Evolutionary conservation across 2,113 vertebrate species (phyloP).

Genomic region (Porphyrio hochstetteri): DNA sequence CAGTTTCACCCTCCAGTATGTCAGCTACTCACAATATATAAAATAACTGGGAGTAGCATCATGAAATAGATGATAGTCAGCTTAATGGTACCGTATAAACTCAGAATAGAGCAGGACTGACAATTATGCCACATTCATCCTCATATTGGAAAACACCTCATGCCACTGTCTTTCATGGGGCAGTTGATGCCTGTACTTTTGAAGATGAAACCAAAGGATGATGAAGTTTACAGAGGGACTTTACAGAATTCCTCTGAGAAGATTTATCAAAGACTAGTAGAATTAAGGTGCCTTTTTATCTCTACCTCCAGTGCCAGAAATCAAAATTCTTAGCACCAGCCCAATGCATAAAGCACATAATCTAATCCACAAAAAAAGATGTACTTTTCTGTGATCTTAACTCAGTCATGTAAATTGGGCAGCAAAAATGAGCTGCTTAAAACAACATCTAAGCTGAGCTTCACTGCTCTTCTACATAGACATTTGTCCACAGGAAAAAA

Average conservation of each 20-base stretch:
- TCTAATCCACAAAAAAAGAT: background rate
- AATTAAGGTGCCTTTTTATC: slow-evolving; percentile 17
- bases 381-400: slow-evolving; percentile 23
- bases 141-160: background rate
- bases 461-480: background rate
- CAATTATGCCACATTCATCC: background rate
- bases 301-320: background rate
- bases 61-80: background rate
- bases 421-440: slow-evolving; percentile 31
- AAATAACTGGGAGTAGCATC: background rate
- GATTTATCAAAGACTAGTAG: background rate
- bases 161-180: background rate
- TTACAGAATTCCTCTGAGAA: slow-evolving; percentile 28
- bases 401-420: background rate
- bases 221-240: background rate
- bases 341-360: background rate
- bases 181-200: background rate
- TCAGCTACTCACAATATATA: background rate
- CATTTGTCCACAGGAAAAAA: background rate
- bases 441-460: slow-evolving; percentile 19
- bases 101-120: background rate
- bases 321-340: slow-evolving; percentile 17
- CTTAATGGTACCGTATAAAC: background rate
- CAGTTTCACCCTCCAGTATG: background rate
- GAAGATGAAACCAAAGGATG: background rate